Evolutionary conservation across 2,113 vertebrate genomes (phyloP), one percentile per base, ranked within the genome.

Genomic region (Anguilla rostrata): DNA sequence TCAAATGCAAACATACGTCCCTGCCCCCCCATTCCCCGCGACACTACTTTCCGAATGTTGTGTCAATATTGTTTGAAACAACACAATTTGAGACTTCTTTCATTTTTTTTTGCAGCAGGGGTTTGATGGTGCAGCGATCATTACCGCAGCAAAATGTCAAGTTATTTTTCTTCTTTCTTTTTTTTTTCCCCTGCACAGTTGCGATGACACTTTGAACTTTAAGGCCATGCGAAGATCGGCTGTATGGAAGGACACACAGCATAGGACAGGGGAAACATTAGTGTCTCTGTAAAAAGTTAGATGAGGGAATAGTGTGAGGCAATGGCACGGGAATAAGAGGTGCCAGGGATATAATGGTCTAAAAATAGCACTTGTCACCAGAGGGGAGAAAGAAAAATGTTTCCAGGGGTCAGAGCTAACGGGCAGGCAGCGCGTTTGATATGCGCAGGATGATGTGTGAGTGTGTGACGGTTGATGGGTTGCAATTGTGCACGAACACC

Each of bases 301-400:
- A 92, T 94, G 93, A 93, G 90, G 89, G 90, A 88, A 83, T 80
- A 89, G 88, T 93, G 92, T 94, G 93, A 95, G 90, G 89, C 78
- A 89, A 91, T 90, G 88, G 66, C 87, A 40, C 46, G 43, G 89
- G 90, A 90, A 92, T 89, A 91, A 89, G 84, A 22, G 75, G 43
- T 89, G 86, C 85, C 89, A 80, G 83, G 39, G 88, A 88, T 86
- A 80, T 87, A 90, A 90, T 90, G 63, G 46, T 56, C 92, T 94
- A 95, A 94, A 93, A 95, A 95, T 95, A 96, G 90, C 75, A 80
- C 89, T 91, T 91, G 93, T 93, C 92, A 94, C 90, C 87, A 90
- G 92, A 94, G 92, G 85, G 86, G 88, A 88, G 90, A 90, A 90
- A 93, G 88, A 90, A 92, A 93, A 89, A 89, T 92, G 91, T 92